These are phyloP conservation scores for Micrasema minimum DNA, from an alignment of 1,140 invertebrate genomes.

Conservation along the genomic window DNA sequence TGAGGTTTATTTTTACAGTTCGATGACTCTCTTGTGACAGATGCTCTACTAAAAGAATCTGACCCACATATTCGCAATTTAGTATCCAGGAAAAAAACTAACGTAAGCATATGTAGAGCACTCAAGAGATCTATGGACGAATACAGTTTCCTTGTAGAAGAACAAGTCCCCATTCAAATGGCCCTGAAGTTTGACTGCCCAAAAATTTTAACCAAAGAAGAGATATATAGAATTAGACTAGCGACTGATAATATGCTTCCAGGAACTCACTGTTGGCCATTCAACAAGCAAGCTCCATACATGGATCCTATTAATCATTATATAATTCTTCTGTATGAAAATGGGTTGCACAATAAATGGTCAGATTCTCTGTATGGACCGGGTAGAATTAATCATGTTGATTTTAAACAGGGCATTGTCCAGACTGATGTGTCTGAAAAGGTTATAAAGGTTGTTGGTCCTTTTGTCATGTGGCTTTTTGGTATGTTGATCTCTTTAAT, in stretches of 20 bases:
- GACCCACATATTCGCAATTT: neutral
- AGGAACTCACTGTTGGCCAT: constrained; percentile 40
- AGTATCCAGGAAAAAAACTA: neutral
- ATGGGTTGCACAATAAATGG: constrained; percentile 37
- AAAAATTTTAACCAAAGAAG: neutral
- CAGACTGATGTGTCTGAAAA: neutral
- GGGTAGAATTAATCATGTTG: constrained; percentile 7
- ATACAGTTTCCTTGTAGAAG: constrained; percentile 39
- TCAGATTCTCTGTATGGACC: neutral
- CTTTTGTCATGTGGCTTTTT: constrained; percentile 29
- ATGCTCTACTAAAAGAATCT: no score
- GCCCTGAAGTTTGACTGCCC: constrained; percentile 29
- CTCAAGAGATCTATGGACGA: neutral
- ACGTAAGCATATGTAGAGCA: constrained; percentile 26
- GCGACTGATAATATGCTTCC: constrained; percentile 35
- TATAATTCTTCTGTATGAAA: constrained; percentile 30
- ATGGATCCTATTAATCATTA: constrained; percentile 34
- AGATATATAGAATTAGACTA: constrained; percentile 34
- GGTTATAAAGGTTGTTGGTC: constrained; percentile 12
- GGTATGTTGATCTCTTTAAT: constrained; percentile 34
- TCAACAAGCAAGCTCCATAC: constrained; percentile 39
- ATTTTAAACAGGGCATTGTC: constrained; percentile 4
- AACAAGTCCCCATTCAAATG: constrained; percentile 27
- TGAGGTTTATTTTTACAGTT: no score
- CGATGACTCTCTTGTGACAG: no score